Conservation (phyloP, 2,113 vertebrate genomes). For the Beaufortia kweichowensis region DNA sequence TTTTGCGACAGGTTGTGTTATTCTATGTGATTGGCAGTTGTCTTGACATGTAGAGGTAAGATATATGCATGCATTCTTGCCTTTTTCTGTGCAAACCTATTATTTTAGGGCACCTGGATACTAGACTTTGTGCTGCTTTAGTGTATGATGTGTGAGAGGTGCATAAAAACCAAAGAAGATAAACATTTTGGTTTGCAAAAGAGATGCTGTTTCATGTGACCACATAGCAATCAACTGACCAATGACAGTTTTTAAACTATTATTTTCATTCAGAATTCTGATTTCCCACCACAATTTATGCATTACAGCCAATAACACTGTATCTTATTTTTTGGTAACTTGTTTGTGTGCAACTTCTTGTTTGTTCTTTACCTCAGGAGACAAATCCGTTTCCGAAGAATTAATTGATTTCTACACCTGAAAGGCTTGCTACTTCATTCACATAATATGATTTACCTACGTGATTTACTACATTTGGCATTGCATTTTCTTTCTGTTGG, state of each 20-base stretch:
- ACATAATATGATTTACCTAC: slow-evolving; percentile 14
- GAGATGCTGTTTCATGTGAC: too few relatives aligned
- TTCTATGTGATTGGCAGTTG: slow-evolving; percentile 42
- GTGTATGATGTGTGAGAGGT: too few relatives aligned
- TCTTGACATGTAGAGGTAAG: not conserved
- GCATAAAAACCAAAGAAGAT: too few relatives aligned
- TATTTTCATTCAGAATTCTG: too few relatives aligned
- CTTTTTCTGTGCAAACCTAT: not conserved
- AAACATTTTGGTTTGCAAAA: too few relatives aligned
- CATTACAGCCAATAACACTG: slow-evolving; percentile 63
- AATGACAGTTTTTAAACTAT: too few relatives aligned
- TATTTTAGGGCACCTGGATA: too few relatives aligned
- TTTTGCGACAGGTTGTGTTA: not conserved
- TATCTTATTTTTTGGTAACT: slow-evolving; percentile 71
- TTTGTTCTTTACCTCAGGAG: slow-evolving; percentile 46
- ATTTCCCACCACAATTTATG: slow-evolving; percentile 56
- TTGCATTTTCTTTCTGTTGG: slow-evolving; percentile 2
- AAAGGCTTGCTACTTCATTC: slow-evolving; percentile 41
- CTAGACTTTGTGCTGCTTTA: too few relatives aligned
- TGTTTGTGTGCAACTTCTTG: slow-evolving; percentile 69
- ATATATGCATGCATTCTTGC: too few relatives aligned
- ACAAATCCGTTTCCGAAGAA: slow-evolving; percentile 47
- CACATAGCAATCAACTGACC: too few relatives aligned
- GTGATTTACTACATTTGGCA: not conserved
- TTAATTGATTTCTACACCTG: slow-evolving; percentile 56